These are phyloP conservation scores for Cyrtorhinus lividipennis DNA, from an alignment of 1,140 invertebrate genomes.

Conservation along the genomic window DNA sequence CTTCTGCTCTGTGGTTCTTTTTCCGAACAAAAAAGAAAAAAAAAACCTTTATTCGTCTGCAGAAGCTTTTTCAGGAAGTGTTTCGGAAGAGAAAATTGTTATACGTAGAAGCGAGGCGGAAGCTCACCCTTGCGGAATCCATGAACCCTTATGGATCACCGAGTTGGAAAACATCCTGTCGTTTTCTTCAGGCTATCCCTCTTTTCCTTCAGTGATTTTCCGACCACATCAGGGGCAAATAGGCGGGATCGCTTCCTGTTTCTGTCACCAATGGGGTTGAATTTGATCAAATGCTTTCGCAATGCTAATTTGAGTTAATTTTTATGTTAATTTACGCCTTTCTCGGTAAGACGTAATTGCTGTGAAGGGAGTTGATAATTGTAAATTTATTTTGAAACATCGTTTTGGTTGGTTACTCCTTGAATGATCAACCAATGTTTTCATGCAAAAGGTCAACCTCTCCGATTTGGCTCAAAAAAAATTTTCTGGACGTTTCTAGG, in stretches of 20 bases:
- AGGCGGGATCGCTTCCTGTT: neutral
- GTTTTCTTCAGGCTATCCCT: neutral
- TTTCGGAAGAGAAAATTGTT: neutral
- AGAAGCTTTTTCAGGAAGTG: neutral
- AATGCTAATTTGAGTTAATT: too few species aligned
- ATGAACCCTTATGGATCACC: neutral
- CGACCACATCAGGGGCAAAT: neutral
- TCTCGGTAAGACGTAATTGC: too few species aligned
- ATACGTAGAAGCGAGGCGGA: neutral
- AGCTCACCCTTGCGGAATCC: neutral
- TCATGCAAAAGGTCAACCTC: too few species aligned
- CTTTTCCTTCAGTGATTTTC: neutral
- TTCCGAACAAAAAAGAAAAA: neutral
- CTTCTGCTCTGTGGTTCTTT: neutral
- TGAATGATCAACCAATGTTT: too few species aligned
- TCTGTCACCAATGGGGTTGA: neutral
- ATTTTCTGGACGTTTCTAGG: too few species aligned
- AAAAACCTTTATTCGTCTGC: too few species aligned
- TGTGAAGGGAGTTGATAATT: too few species aligned
- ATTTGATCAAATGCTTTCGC: neutral
- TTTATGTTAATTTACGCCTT: too few species aligned
- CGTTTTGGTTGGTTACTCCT: too few species aligned
- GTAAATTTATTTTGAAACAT: too few species aligned
- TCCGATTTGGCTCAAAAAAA: too few species aligned
- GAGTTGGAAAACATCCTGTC: neutral